Evolutionary conservation across 2,113 vertebrate genomes (phyloP), one percentile per base, ranked within the genome.

Genomic region (Pogonocichla stellata): DNA sequence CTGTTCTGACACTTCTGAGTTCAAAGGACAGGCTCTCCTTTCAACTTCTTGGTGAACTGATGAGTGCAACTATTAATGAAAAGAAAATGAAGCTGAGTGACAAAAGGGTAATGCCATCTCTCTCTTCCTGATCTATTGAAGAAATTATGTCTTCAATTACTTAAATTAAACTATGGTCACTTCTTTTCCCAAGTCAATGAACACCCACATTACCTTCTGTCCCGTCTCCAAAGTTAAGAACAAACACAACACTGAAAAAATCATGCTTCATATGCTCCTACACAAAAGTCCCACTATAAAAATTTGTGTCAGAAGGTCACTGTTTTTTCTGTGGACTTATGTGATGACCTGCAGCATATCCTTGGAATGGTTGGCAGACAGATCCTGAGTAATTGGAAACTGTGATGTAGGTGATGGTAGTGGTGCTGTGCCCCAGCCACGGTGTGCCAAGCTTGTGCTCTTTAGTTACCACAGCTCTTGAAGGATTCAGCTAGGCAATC

Each of bases 401-500:
- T 33, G 71, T 48, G 33, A 25, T 60, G 69, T 43, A 64, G 66
- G 70, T 90, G 89, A 71, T 72, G 53, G 82, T 75, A 69, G 83
- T 74, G 70, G 64, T 87, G 82, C 70, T 92, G 87, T 20, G 22
- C 36, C 31, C 48, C 40, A 40, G 50, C 26, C 26, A 23, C 4
- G 3, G 36, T 29, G 29, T 43, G 40, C 71, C 75, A 74, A 80
- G 77, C 12, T 67, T 6, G 0, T 78, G n/a, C 40, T 57, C 67
- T 88, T 93, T 47, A 61, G 57, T 85, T 36, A 38, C 86, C 79
- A 90, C 67, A 95, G 81, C 43, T 94, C 95, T 96, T 92, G 95
- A 97, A 94, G 96, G 97, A 94, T 95, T 96, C 97, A 97, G 95
- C 96, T 95, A 95, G 80, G 92, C 92, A 97, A 95, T 97, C 93